Percentiles rank a stretch among this genome's conserved stretches.
phyloP scores from a whole-genome alignment of 1,140 invertebrate species.

The Ceratina calcarata region DNA sequence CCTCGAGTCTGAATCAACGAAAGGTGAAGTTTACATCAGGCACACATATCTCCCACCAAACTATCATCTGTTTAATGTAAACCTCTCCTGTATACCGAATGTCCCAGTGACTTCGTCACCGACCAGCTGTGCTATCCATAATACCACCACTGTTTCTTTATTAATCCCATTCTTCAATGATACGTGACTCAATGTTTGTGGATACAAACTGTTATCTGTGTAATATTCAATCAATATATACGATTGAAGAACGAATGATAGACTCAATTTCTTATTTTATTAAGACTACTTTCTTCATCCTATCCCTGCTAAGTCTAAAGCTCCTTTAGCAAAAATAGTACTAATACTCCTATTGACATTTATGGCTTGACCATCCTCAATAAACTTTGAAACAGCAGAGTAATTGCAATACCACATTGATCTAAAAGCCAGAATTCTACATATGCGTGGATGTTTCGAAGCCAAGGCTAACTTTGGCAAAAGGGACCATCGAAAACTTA shows the following conservation, averaged over 20 bases:
- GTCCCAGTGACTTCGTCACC: conserved; percentile 7
- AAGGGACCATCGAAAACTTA: conserved; percentile 53
- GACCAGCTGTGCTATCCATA: conserved; percentile 20
- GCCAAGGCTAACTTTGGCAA: conserved; percentile 42
- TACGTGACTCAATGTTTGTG: background rate
- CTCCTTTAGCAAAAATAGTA: too few species aligned
- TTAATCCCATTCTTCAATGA: conserved; percentile 3
- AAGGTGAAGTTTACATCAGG: conserved; percentile 46
- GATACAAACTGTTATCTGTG: too few species aligned
- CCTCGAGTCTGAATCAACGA: conserved; percentile 43
- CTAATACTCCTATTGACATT: too few species aligned
- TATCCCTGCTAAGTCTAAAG: too few species aligned
- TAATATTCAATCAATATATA: too few species aligned
- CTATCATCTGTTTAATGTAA: conserved; percentile 42
- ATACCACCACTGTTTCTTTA: background rate
- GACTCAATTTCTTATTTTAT: too few species aligned
- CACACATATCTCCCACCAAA: conserved; percentile 33
- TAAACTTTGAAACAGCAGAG: too few species aligned
- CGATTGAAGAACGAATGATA: too few species aligned
- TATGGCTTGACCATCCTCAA: too few species aligned
- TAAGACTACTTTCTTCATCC: too few species aligned
- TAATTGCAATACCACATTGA: background rate
- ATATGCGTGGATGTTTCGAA: conserved; percentile 36
- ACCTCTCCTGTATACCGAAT: conserved; percentile 18
- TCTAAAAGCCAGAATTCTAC: conserved; percentile 48